These are phyloP conservation scores for Coenonympha glycerion DNA, from an alignment of 2,888 invertebrate genomes.

Conservation along the genomic window DNA sequence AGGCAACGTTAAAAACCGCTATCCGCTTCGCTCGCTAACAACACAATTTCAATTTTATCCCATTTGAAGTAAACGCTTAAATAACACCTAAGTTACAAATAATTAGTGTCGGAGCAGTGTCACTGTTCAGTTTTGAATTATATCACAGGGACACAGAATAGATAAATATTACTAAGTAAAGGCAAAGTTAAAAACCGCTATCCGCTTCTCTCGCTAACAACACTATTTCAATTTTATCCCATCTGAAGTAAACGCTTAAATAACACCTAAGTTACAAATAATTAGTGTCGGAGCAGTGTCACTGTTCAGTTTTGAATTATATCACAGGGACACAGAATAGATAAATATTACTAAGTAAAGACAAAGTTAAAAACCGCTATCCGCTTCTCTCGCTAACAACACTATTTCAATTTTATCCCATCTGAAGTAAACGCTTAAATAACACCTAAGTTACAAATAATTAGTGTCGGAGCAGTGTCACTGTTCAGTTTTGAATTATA, in stretches of 20 bases:
- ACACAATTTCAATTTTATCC: conserved; percentile 4
- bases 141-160: too few species aligned
- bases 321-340: too few species aligned
- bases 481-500: conserved; percentile 24
- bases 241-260: conserved; percentile 19
- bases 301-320: conserved; percentile 24
- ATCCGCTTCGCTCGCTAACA: background rate
- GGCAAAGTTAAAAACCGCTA: background rate
- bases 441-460: conserved; percentile 34
- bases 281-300: conserved; percentile 28
- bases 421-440: conserved; percentile 20
- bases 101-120: conserved; percentile 29
- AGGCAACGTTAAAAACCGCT: background rate
- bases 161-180: background rate
- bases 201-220: background rate
- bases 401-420: conserved; percentile 6
- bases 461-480: conserved; percentile 26
- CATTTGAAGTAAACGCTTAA: conserved; percentile 17
- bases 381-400: conserved; percentile 1
- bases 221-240: conserved; percentile 4
- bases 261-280: conserved; percentile 34
- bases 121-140: conserved; percentile 24
- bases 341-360: background rate
- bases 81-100: conserved; percentile 33
- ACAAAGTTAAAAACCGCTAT: background rate